Conservation (phyloP, 2,113 vertebrate genomes). For the Corythoichthys haematopterus region DNA sequence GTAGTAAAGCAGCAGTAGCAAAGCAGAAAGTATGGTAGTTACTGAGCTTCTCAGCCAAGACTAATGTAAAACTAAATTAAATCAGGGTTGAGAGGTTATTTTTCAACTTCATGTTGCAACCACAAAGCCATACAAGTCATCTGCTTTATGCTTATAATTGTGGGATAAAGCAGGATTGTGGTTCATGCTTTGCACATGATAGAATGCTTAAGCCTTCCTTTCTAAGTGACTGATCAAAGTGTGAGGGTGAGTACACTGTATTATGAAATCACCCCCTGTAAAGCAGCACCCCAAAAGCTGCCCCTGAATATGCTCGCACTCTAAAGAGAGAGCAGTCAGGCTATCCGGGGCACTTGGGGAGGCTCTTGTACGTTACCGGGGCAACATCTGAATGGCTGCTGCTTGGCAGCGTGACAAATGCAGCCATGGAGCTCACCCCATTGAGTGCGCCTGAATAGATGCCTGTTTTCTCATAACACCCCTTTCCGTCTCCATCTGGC, state of each 20-base stretch:
- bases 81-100: neutral
- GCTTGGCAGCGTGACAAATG: slow-evolving; percentile 60
- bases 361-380: slow-evolving; percentile 63
- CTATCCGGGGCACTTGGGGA: slow-evolving; percentile 42
- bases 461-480: slow-evolving; percentile 56
- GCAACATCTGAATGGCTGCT: slow-evolving; percentile 64
- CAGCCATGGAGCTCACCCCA: slow-evolving; percentile 49
- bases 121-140: slow-evolving; percentile 5
- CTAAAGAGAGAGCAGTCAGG: slow-evolving; percentile 34
- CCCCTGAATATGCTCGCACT: slow-evolving; percentile 47
- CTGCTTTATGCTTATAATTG: slow-evolving; percentile 25
- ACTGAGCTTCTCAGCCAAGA: too few relatives aligned
- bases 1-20: too few relatives aligned
- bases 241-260: neutral
- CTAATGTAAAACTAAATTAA: neutral
- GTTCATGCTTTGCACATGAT: slow-evolving; percentile 36
- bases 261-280: slow-evolving; percentile 34
- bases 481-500: slow-evolving; percentile 61
- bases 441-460: slow-evolving; percentile 61
- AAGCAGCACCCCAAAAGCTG: slow-evolving; percentile 36
- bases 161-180: slow-evolving; percentile 37
- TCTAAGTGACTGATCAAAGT: slow-evolving; percentile 40
- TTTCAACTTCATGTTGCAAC: slow-evolving; percentile 5
- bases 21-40: too few relatives aligned
- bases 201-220: slow-evolving; percentile 26